Evolutionary conservation across 2,797 vertebrate genomes (phyloP).

Genomic region (Columba guinea): DNA sequence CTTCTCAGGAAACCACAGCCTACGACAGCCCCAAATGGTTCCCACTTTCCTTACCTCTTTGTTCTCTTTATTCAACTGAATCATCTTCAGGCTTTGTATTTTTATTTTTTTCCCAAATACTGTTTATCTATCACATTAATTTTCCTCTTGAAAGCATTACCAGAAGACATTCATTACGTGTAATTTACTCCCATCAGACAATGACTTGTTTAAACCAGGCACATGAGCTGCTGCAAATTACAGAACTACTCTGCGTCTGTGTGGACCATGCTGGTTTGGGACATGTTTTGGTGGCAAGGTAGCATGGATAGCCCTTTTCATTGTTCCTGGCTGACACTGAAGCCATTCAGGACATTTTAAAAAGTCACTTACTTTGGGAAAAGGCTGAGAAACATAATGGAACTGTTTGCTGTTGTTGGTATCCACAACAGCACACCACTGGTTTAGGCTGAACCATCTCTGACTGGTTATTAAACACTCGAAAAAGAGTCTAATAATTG

Average conservation of each 20-base stretch:
- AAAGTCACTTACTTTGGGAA: neutral
- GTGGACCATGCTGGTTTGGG: neutral
- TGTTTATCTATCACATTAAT: neutral
- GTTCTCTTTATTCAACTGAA: neutral
- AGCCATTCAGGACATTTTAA: neutral
- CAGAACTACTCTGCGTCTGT: neutral
- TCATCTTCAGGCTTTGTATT: neutral
- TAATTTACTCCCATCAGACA: neutral
- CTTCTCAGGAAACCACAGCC: neutral
- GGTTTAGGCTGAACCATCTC: neutral
- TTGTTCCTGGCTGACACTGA: neutral
- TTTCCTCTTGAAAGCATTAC: neutral
- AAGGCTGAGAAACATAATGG: neutral
- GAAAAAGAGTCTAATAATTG: neutral
- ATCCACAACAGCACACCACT: neutral
- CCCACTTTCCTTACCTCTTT: neutral
- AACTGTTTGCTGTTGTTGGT: neutral
- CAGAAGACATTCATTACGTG: neutral
- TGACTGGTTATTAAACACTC: neutral
- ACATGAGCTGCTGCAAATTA: neutral
- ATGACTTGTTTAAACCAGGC: neutral
- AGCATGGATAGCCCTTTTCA: neutral
- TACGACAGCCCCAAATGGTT: neutral
- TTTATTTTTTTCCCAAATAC: neutral
- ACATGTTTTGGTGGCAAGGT: neutral